phyloP scores from a whole-genome alignment of 35 echinoderm and acorn worm genomes.

The Heliocidaris tuberculata region DNA sequence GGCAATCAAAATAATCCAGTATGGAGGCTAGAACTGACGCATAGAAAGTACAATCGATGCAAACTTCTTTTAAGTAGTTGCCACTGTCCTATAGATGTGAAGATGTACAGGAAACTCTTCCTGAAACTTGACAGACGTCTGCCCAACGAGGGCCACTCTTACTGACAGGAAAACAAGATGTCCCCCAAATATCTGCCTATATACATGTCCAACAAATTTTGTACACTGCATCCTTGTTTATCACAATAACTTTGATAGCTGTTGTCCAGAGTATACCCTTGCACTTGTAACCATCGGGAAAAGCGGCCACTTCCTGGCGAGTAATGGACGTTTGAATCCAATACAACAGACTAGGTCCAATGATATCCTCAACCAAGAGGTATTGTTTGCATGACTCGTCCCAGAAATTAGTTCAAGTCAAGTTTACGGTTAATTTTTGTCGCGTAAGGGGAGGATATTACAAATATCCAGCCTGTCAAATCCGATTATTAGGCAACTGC shows the following conservation, averaged over 20 bases:
- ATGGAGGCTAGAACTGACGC: too few species aligned
- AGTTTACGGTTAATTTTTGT: conserved; percentile 5
- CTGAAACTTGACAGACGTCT: neutral
- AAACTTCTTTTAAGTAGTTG: neutral
- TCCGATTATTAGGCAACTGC: neutral
- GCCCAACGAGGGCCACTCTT: neutral
- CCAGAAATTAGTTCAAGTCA: conserved; percentile 9
- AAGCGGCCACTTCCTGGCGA: neutral
- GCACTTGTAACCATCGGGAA: neutral
- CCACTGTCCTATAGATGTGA: neutral
- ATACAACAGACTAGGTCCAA: neutral
- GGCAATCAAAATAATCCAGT: neutral
- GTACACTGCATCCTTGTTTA: neutral
- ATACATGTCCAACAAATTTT: neutral
- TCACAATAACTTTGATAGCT: neutral
- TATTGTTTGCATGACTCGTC: conserved; percentile 16
- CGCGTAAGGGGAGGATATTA: conserved; percentile 28
- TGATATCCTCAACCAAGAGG: neutral
- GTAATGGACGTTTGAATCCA: neutral
- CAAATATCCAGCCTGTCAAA: conserved; percentile 23
- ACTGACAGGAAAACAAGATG: neutral
- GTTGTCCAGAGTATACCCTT: neutral
- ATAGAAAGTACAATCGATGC: neutral
- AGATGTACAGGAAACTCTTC: neutral
- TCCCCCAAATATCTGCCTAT: neutral